A percentile compares a stretch with the other conserved stretches of the same genome.
phyloP scores from a whole-genome alignment of 2,113 vertebrate species.

The Syngnathus scovelli region DNA sequence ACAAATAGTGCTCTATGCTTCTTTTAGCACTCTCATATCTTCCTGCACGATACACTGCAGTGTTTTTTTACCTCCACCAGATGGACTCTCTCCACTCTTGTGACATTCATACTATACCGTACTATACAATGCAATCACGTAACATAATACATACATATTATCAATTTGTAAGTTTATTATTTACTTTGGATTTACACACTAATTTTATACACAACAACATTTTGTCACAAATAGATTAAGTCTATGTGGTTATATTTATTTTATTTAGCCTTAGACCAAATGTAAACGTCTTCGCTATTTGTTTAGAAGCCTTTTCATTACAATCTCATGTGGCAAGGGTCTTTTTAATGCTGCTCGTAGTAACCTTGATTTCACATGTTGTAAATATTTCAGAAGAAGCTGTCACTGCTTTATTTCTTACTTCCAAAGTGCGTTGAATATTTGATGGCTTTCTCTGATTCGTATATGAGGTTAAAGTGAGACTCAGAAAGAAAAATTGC shows the following conservation, averaged over 20 bases:
- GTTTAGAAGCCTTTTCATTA: neutral
- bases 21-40: slow-evolving; percentile 1
- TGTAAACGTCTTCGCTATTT: neutral
- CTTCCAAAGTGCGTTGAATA: slow-evolving; percentile 49
- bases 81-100: slow-evolving; percentile 23
- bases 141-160: too few relatives aligned
- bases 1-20: slow-evolving; percentile 23
- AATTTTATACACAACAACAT: too few relatives aligned
- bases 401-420: slow-evolving; percentile 44
- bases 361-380: slow-evolving; percentile 49
- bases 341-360: neutral
- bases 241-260: neutral
- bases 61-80: slow-evolving; percentile 43
- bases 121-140: too few relatives aligned
- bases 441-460: slow-evolving; percentile 49
- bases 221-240: neutral
- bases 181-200: neutral
- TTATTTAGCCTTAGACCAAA: neutral
- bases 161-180: neutral
- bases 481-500: slow-evolving; percentile 10
- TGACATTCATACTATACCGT: too few relatives aligned
- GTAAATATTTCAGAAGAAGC: slow-evolving; percentile 65
- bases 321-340: neutral
- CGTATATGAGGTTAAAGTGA: slow-evolving; percentile 13
- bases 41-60: slow-evolving; percentile 21